These are phyloP conservation scores for Pseudopodoces humilis DNA, from an alignment of 2,113 vertebrate species.

Conservation along the genomic window DNA sequence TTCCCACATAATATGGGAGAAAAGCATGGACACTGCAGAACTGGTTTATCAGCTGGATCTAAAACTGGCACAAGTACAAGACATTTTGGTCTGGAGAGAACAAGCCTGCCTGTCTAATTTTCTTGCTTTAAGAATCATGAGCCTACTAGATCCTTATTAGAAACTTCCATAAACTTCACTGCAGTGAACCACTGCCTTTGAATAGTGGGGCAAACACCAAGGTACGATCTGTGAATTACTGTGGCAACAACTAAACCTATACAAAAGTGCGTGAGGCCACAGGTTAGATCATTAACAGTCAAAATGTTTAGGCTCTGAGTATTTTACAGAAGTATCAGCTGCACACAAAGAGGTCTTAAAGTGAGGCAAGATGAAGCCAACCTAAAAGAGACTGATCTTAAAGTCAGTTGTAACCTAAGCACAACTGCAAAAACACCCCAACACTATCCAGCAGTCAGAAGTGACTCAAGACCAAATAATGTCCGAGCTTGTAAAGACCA, in stretches of 20 bases:
- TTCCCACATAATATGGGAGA: rapidly evolving
- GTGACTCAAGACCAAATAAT: background rate
- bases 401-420: background rate
- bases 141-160: background rate
- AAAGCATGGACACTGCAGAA: background rate
- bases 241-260: background rate
- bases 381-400: background rate
- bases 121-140: background rate
- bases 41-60: background rate
- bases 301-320: background rate
- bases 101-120: background rate
- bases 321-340: background rate
- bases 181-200: background rate
- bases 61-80: background rate
- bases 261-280: background rate
- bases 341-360: background rate
- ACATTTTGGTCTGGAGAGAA: background rate
- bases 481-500: background rate
- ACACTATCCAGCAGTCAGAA: background rate
- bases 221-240: background rate
- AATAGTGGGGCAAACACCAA: background rate
- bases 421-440: background rate
- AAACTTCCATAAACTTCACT: background rate
- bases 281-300: background rate
- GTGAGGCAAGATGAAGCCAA: background rate